Conservation (phyloP, 1,140 invertebrate genomes). For the Cotesia vestalis region DNA sequence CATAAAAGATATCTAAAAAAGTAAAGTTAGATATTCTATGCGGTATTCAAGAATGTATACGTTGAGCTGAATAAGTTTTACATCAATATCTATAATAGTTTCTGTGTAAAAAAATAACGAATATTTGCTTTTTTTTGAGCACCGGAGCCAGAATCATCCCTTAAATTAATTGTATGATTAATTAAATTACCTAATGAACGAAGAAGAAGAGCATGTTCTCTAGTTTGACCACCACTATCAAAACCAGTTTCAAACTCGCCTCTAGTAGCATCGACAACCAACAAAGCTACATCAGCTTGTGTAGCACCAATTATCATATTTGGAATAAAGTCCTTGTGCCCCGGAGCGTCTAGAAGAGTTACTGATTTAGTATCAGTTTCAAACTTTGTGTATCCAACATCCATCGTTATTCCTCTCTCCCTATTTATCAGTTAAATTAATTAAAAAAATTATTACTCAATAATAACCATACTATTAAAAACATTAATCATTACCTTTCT, state of each 20-base stretch:
- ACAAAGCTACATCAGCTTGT: conserved; percentile 94
- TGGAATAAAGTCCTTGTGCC: conserved; percentile 98
- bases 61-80: too few relatives aligned
- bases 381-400: conserved; percentile 93
- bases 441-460: conserved; percentile 8
- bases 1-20: too few relatives aligned
- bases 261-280: conserved; percentile 94
- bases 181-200: conserved; percentile 80
- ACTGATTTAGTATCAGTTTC: conserved; percentile 88
- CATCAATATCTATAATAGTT: too few relatives aligned
- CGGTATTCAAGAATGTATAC: too few relatives aligned
- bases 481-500: conserved; percentile 75
- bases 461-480: conserved; percentile 25
- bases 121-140: too few relatives aligned
- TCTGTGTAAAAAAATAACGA: too few relatives aligned
- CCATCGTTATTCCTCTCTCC: conserved; percentile 93
- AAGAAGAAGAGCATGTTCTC: conserved; percentile 95
- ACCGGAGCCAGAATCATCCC: too few relatives aligned
- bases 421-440: conserved; percentile 54
- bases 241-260: conserved; percentile 99
- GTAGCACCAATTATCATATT: conserved; percentile 99
- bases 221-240: conserved; percentile 95
- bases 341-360: conserved; percentile 94
- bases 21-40: too few relatives aligned
- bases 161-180: not conserved